Evolutionary conservation across 2,113 vertebrate species (phyloP), one percentile per base, ranked within the genome.

Genomic region (Bothrops jararaca): DNA sequence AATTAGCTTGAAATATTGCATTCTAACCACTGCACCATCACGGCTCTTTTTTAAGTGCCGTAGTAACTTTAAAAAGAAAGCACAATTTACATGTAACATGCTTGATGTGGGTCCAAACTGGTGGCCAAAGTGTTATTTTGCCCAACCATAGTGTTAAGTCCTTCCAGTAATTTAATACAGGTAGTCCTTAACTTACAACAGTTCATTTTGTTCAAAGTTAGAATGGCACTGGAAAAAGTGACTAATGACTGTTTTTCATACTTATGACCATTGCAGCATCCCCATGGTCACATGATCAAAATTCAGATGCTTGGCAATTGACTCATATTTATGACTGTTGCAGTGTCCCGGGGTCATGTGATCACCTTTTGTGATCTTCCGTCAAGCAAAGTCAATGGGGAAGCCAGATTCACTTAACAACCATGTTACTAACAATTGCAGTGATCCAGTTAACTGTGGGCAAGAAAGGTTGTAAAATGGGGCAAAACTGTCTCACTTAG

Each of bases 31-130:
- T 64, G 58, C 58, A 1, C 26, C 10, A 29, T 26, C 58, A 12
- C 3, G 3, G 1, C 10, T 29, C 58, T 29, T 29, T 64, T 64
- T 64, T 64, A 3, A 64, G 26, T 64, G 26, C 58, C 26, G 11
- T 64, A 64, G 10, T 4, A 29, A 29, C 26, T 64, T 64, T 12
- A 29, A 64, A 64, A 64, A 64, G 58, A 98, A 96, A 95, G 96
- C 24, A 5, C 52, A 85, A 12, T 42, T 85, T 39, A 26, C 13
- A 11, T 85, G 24, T n/a, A 54, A 34, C 22, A 57, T 50, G 24
- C 4, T 86, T 85, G 45, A 15, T 86, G n/a, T 90, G 26, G 11
- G 5, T 91, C 13, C 42, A 54, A 48, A 85, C 34, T 45, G 39
- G 13, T 5, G 34, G 18, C 5, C 1, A 18, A 23, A 24, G 42